A percentile compares a stretch with the other conserved stretches of the same genome.
Evolutionary conservation across 2,797 vertebrate genomes (phyloP).

Genomic region (Sebastiscus tertius): DNA sequence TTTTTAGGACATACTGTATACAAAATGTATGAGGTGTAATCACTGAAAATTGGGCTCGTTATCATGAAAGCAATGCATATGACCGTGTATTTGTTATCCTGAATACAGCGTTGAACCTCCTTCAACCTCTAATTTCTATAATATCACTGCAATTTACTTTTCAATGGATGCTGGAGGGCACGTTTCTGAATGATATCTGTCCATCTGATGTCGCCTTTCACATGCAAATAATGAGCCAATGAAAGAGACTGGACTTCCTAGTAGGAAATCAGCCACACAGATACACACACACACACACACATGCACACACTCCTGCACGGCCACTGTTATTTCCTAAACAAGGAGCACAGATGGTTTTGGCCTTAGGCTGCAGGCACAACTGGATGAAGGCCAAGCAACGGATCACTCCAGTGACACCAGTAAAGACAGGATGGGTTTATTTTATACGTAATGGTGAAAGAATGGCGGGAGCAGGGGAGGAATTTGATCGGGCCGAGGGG

Average conservation of each 20-base stretch:
- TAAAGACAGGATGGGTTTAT: slow-evolving; percentile 20
- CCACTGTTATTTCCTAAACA: slow-evolving; percentile 7
- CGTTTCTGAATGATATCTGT: slow-evolving; percentile 51
- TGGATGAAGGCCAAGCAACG: slow-evolving; percentile 14
- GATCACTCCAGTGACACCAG: slow-evolving; percentile 22
- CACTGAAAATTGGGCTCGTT: slow-evolving; percentile 44
- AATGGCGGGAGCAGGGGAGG: slow-evolving; percentile 14
- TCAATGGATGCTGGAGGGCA: slow-evolving; percentile 25
- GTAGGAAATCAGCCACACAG: slow-evolving; percentile 17
- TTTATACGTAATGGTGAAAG: slow-evolving; percentile 20
- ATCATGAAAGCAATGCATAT: slow-evolving; percentile 41
- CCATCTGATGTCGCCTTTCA: slow-evolving; percentile 53
- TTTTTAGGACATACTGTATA: slow-evolving; percentile 14
- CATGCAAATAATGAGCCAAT: slow-evolving; percentile 50
- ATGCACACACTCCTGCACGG: not conserved
- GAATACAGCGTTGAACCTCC: slow-evolving; percentile 24
- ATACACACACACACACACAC: not conserved
- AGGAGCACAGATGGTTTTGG: slow-evolving; percentile 19
- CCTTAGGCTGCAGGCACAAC: slow-evolving; percentile 1
- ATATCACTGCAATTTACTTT: slow-evolving; percentile 53
- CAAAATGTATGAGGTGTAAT: slow-evolving; percentile 52
- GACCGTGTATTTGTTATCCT: slow-evolving; percentile 29
- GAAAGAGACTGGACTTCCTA: slow-evolving; percentile 9
- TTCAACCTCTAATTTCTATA: slow-evolving; percentile 45
- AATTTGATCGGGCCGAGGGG: slow-evolving; percentile 32